Evolutionary conservation across 2,113 vertebrate species (phyloP), one percentile per base, ranked within the genome.

Genomic region (Gobius niger): DNA sequence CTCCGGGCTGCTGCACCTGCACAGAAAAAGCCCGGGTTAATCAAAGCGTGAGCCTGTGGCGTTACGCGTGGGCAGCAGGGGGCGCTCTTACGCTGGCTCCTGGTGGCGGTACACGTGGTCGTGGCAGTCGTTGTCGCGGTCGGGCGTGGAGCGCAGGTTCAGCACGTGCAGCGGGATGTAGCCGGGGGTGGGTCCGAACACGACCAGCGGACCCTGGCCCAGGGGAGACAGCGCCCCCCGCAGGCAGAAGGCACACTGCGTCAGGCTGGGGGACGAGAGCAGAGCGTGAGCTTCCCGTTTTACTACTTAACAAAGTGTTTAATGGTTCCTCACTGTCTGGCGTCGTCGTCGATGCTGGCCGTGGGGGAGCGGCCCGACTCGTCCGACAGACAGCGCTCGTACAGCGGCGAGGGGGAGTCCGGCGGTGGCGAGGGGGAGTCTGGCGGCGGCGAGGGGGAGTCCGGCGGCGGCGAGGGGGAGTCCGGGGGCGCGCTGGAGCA

Each of bases 211-310:
- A 52, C 97, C 98, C 92, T 98, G 97, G 74, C 97, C 98, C 88
- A 98, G 91, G 15, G 94, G 93, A 87, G 95, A 95, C 63, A 92
- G 87, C 63, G 95, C 94, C 63, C 95, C 96, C 83, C 94, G 95
- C 89, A 96, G 96, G 91, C 98, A 99, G 89, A 99, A 99, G 88
- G 96, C 97, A 85, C 98, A 99, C 89, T 96, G 95, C 92, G 95
- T 96, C 88, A 96, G 93, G 72, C 96, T 99, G 89, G 0, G 15
- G 7, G 40, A 12, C 7, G 13, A 16, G 10, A 7, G 9, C 7
- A 8, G 6, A 14, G 5, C 3, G 24, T 54, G 1, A 54, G 16
- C 7, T n/a, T 52, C 10, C 5, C 3, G 0, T 47, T 14, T 3
- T 12, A 10, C 13, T 3, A 7, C 7, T 0, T n/a, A 7, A 15